Evolutionary conservation across 2,113 vertebrate genomes (phyloP).

Genomic region (Platysternon megacephalum): DNA sequence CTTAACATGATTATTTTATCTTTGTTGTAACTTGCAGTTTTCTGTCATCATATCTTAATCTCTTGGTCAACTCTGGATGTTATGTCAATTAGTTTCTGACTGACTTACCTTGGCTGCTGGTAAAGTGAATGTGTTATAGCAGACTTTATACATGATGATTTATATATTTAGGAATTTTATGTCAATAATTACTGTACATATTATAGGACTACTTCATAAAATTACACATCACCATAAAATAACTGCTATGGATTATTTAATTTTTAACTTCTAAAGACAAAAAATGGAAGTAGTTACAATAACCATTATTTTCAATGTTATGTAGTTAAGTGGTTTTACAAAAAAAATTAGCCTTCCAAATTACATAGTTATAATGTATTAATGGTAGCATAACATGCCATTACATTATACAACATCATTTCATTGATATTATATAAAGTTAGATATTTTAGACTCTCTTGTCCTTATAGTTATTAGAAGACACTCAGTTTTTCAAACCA

Average conservation of each 20-base stretch:
- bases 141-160: slow-evolving; percentile 74
- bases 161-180: slow-evolving; percentile 82
- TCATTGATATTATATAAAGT: slow-evolving; percentile 81
- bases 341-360: slow-evolving; percentile 84
- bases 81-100: slow-evolving; percentile 75
- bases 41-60: slow-evolving; percentile 66
- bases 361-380: slow-evolving; percentile 83
- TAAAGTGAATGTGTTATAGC: slow-evolving; percentile 77
- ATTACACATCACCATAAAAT: slow-evolving; percentile 81
- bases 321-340: slow-evolving; percentile 86
- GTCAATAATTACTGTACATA: slow-evolving; percentile 81
- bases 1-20: slow-evolving; percentile 44
- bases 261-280: slow-evolving; percentile 80
- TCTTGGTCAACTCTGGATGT: slow-evolving; percentile 53
- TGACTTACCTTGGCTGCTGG: slow-evolving; percentile 77
- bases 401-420: slow-evolving; percentile 84
- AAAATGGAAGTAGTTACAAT: slow-evolving; percentile 83
- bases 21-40: slow-evolving; percentile 53
- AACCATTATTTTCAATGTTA: slow-evolving; percentile 87
- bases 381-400: slow-evolving; percentile 85
- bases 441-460: slow-evolving; percentile 78
- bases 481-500: slow-evolving; percentile 76
- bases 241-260: slow-evolving; percentile 81
- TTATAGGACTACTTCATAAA: slow-evolving; percentile 80
- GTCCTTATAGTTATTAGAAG: slow-evolving; percentile 79